Evolutionary conservation across 2,888 invertebrate species (phyloP).

Genomic region (Leucophenga maculata): DNA sequence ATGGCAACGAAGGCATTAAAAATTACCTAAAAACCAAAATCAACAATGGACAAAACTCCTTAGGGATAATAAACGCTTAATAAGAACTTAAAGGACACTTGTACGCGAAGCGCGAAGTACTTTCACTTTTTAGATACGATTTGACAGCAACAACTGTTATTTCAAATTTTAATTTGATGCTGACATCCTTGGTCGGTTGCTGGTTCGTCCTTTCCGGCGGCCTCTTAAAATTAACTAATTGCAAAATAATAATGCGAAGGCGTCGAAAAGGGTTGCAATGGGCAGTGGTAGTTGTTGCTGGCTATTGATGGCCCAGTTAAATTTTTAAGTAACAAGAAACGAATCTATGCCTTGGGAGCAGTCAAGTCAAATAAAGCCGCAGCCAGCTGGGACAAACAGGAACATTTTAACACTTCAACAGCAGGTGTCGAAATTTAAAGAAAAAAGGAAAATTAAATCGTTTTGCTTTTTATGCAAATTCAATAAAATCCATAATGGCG

Average conservation of each 20-base stretch:
- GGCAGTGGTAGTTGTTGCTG: background rate
- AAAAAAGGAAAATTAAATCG: too few relatives aligned
- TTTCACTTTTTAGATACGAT: constrained; percentile 16
- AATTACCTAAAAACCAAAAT: constrained; percentile 29
- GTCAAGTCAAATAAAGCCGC: constrained; percentile 30
- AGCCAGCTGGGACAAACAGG: constrained; percentile 39
- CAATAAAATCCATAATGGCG: constrained; percentile 32
- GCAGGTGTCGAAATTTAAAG: background rate
- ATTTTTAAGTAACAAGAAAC: constrained; percentile 47
- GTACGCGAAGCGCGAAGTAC: constrained; percentile 32
- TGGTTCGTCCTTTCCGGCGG: constrained; percentile 43
- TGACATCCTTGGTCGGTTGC: background rate
- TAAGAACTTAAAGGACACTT: constrained; percentile 65
- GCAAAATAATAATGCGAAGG: constrained; percentile 59
- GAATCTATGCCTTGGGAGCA: constrained; percentile 50
- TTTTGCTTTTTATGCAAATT: constrained; percentile 36
- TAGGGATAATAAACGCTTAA: constrained; percentile 63
- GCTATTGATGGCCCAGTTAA: constrained; percentile 17
- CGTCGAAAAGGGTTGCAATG: constrained; percentile 43
- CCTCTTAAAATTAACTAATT: constrained; percentile 59
- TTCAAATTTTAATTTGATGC: constrained; percentile 41
- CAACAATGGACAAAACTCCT: constrained; percentile 53
- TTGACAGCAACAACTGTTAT: constrained; percentile 53
- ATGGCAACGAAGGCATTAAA: constrained; percentile 39
- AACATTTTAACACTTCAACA: constrained; percentile 39